Evolutionary conservation across 2,888 invertebrate genomes (phyloP).

Genomic region (Bimastos eiseni): DNA sequence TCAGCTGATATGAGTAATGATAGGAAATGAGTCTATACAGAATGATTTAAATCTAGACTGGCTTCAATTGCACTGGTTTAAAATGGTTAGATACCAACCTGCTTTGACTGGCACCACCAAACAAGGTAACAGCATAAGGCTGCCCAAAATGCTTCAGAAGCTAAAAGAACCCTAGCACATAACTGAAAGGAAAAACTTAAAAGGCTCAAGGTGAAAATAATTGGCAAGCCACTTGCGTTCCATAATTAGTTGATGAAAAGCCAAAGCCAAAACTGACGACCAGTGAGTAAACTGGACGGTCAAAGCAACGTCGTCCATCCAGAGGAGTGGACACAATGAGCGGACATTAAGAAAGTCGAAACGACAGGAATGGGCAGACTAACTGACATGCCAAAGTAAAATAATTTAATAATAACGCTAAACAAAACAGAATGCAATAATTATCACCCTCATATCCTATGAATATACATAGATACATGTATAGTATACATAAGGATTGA

Average conservation of each 20-base stretch:
- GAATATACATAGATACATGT: slow-evolving; percentile 19
- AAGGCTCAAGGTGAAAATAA: slow-evolving; percentile 17
- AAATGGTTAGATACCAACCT: slow-evolving; percentile 20
- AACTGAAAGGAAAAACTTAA: slow-evolving; percentile 14
- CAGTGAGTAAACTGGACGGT: neutral
- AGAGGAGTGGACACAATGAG: neutral
- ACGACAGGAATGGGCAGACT: slow-evolving; percentile 21
- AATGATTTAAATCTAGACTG: neutral
- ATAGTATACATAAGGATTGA: slow-evolving; percentile 1
- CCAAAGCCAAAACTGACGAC: slow-evolving; percentile 25
- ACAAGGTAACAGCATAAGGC: neutral
- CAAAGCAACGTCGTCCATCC: neutral
- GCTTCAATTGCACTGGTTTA: neutral
- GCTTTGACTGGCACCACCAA: neutral
- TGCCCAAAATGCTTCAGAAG: neutral
- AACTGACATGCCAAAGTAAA: slow-evolving; percentile 27
- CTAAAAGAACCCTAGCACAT: slow-evolving; percentile 15
- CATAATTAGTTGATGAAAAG: slow-evolving; percentile 19
- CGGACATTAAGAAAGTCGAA: slow-evolving; percentile 18
- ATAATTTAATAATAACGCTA: slow-evolving; percentile 26
- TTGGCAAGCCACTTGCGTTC: slow-evolving; percentile 20
- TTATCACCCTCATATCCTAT: slow-evolving; percentile 26
- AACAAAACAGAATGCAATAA: slow-evolving; percentile 29
- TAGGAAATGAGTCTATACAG: neutral
- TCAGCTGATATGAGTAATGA: neutral